Evolutionary conservation across 2,113 vertebrate species (phyloP), one percentile per base, ranked within the genome.

Genomic region (Phodopus roborovskii): DNA sequence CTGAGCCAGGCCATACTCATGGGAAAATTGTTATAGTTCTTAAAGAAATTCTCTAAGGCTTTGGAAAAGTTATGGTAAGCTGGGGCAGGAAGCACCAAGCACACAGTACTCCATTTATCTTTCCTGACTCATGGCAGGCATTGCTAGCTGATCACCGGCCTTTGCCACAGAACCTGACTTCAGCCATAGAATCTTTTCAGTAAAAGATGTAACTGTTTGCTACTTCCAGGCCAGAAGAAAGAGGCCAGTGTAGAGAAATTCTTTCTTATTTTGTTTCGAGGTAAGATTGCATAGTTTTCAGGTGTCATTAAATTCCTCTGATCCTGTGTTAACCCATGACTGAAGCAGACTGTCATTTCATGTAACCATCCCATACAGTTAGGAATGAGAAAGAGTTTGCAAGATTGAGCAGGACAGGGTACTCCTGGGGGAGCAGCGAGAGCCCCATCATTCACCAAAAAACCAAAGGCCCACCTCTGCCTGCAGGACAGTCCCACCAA

Each of bases 111-210:
- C 66, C 39, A 3, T 45, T 95, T 45, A 19, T 73, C 9, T 39
- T 62, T 74, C 16, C 68, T 42, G 16, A 24, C 24, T 58, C 36
- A 4, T 2, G 24, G 50, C 66, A 84, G 64, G 58, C 9, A 28
- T 70, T 39, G 74, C 42, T 82, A 39, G 62, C 83, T 12, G 11
- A 58, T 33, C 56, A 19, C 1, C 6, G 30, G 19, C 68, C 42
- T 62, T 86, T 73, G n/a, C n/a, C n/a, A n/a, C n/a, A n/a, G 68
- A 96, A 17, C 39, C 64, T 82, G 89, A 79, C 68, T 36, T 71
- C n/a, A 30, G 26, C 39, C 58, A 73, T n/a, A 17, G 68, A 81
- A 83, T 83, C 48, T 85, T 90, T 30, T 74, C 16, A 33, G 33
- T 28, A 36, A n/a, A 74, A 75, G 26, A 60, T n/a, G 45, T 1